Percentiles rank a stretch among this genome's conserved stretches.
phyloP scores from a whole-genome alignment of 1,140 invertebrate genomes.

The Aphidius ervi region DNA sequence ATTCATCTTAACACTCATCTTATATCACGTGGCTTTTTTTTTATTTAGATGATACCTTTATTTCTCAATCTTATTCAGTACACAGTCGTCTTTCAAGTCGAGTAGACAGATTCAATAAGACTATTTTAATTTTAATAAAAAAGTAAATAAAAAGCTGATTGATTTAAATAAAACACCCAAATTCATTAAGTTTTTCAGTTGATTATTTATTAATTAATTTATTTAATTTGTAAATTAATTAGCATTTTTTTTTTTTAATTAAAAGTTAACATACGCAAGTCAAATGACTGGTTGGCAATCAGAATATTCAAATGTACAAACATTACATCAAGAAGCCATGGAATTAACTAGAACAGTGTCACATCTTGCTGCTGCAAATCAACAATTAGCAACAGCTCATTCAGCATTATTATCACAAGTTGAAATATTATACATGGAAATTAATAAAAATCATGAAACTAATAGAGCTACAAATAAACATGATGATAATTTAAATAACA shows the following conservation, averaged over 20 bases:
- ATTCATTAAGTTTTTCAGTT: too few species aligned
- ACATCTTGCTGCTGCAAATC: conserved; percentile 44
- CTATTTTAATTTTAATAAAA: too few species aligned
- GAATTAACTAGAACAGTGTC: conserved; percentile 41
- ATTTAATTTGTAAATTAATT: neutral
- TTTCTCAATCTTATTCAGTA: conserved; percentile 18
- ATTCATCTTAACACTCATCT: conserved; percentile 27
- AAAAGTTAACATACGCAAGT: conserved; percentile 35
- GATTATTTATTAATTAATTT: neutral
- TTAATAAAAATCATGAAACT: conserved; percentile 31
- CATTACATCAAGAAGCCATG: conserved; percentile 30
- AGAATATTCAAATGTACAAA: conserved; percentile 22
- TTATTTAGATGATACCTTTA: conserved; percentile 3
- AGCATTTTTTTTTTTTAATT: neutral
- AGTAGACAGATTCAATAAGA: neutral
- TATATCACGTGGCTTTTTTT: conserved; percentile 31
- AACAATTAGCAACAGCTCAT: conserved; percentile 43
- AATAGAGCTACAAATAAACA: neutral
- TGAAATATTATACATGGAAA: conserved; percentile 38
- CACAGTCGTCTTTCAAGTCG: conserved; percentile 17
- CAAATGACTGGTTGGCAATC: conserved; percentile 40
- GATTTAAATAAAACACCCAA: too few species aligned
- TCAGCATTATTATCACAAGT: conserved; percentile 39
- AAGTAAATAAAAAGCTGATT: too few species aligned
- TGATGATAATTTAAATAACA: conserved; percentile 3